phyloP scores from a whole-genome alignment of 37 sponge, comb jelly and placozoan species.

The Spongilla lacustris region DNA sequence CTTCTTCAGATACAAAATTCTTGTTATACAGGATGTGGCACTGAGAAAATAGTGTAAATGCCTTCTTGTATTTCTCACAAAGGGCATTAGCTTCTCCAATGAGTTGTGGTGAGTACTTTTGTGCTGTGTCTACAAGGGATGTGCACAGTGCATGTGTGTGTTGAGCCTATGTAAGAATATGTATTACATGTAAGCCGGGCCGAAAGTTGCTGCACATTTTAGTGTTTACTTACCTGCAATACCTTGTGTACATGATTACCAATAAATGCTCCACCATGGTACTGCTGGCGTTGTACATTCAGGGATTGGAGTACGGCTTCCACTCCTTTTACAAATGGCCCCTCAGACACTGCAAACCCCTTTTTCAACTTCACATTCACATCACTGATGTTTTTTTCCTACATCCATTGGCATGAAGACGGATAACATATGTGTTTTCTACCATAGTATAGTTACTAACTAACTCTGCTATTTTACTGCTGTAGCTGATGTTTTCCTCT shows the following conservation, averaged over 20 bases:
- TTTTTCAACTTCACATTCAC: too few relatives aligned
- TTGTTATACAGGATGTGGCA: conserved; percentile 39
- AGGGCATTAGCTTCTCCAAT: not conserved
- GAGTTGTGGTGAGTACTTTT: not conserved
- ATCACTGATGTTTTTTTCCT: too few relatives aligned
- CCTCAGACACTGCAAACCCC: conserved; percentile 9
- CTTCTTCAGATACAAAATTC: not conserved
- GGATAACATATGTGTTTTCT: too few relatives aligned
- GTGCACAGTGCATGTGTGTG: conserved; percentile 3
- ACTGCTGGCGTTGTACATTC: conserved; percentile 30
- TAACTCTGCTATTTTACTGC: not conserved
- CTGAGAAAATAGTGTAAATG: conserved; percentile 10
- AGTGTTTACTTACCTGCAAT: conserved; percentile 21
- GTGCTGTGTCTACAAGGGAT: not conserved
- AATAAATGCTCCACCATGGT: conserved; percentile 43
- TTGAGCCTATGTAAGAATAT: conserved; percentile 4
- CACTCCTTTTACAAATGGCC: conserved; percentile 24
- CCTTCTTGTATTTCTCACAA: not conserved
- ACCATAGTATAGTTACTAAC: not conserved
- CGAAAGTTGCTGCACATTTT: not conserved
- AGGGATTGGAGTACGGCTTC: conserved; percentile 8
- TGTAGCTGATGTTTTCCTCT: not conserved
- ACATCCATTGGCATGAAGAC: too few relatives aligned
- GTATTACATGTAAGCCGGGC: not conserved
- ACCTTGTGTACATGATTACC: conserved; percentile 53